A percentile compares a stretch with the other conserved stretches of the same genome.
Evolutionary conservation across 1,140 invertebrate species (phyloP).

Genomic region (Dreissena polymorpha): DNA sequence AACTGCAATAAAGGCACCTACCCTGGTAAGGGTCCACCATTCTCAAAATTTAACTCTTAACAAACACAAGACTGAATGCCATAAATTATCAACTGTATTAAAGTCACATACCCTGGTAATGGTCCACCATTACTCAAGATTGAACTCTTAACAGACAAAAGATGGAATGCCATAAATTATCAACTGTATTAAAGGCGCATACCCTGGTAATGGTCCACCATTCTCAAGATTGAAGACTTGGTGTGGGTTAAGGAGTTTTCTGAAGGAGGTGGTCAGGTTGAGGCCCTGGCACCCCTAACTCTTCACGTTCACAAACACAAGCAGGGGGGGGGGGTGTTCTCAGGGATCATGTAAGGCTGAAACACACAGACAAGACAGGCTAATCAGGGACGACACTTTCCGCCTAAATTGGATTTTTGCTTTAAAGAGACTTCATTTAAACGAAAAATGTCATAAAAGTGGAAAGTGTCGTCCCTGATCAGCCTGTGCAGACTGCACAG

Average conservation of each 20-base stretch:
- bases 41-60: conserved; percentile 98
- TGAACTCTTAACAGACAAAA: too few species aligned
- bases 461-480: too few species aligned
- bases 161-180: too few species aligned
- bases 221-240: conserved; percentile 99
- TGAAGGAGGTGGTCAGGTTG: conserved; percentile 98
- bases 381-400: too few species aligned
- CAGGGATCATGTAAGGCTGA: conserved; percentile 81
- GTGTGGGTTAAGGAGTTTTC: conserved; percentile 99
- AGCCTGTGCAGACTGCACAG: too few species aligned
- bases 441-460: too few species aligned
- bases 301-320: conserved; percentile 99
- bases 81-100: too few species aligned
- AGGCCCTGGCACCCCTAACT: conserved; percentile 99
- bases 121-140: too few species aligned
- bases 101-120: too few species aligned
- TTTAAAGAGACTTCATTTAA: too few species aligned
- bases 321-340: conserved; percentile 91
- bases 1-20: conserved; percentile 78
- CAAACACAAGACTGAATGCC: too few species aligned
- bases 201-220: conserved; percentile 98
- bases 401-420: too few species aligned
- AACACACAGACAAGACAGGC: conserved; percentile 52
- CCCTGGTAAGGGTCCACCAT: conserved; percentile 98
- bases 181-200: conserved; percentile 66